A percentile compares a stretch with the other conserved stretches of the same genome.
Evolutionary conservation across 1,140 invertebrate species (phyloP).

Genomic region (Cotesia glomerata): DNA sequence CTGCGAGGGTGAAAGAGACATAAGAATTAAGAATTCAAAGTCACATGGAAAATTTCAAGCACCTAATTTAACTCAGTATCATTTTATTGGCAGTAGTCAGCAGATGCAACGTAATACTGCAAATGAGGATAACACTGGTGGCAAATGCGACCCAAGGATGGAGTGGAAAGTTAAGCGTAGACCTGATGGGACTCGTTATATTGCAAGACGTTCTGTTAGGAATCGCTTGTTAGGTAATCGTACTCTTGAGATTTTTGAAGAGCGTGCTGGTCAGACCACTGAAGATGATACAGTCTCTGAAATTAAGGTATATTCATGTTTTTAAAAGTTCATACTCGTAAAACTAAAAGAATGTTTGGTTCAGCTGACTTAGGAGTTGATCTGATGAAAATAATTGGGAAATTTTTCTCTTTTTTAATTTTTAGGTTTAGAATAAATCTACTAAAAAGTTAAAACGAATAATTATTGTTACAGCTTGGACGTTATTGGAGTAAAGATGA

Average conservation of each 20-base stretch:
- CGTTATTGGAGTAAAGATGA: slow-evolving; percentile 84
- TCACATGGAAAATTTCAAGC: slow-evolving; percentile 61
- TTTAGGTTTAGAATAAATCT: neutral
- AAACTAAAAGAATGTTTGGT: no score
- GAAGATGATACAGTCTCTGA: slow-evolving; percentile 85
- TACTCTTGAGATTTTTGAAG: slow-evolving; percentile 73
- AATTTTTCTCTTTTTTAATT: no score
- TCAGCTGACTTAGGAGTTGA: no score
- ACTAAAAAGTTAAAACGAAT: slow-evolving; percentile 17
- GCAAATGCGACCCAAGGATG: slow-evolving; percentile 65
- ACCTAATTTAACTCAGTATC: slow-evolving; percentile 68
- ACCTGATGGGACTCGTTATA: slow-evolving; percentile 80
- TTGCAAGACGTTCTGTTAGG: slow-evolving; percentile 74
- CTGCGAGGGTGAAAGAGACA: slow-evolving; percentile 32
- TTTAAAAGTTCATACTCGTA: neutral
- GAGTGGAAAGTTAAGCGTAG: slow-evolving; percentile 83
- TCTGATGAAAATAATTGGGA: no score
- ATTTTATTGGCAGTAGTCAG: slow-evolving; percentile 68
- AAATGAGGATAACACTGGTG: slow-evolving; percentile 49
- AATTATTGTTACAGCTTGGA: slow-evolving; percentile 64
- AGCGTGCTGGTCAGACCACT: slow-evolving; percentile 76
- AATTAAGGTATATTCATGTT: slow-evolving; percentile 66
- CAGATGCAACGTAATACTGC: slow-evolving; percentile 57
- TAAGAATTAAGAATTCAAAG: slow-evolving; percentile 45
- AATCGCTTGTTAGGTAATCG: slow-evolving; percentile 74